These are phyloP conservation scores for Scaptomyza caliginosa DNA, from an alignment of 2,888 invertebrate genomes.

Conservation along the genomic window DNA sequence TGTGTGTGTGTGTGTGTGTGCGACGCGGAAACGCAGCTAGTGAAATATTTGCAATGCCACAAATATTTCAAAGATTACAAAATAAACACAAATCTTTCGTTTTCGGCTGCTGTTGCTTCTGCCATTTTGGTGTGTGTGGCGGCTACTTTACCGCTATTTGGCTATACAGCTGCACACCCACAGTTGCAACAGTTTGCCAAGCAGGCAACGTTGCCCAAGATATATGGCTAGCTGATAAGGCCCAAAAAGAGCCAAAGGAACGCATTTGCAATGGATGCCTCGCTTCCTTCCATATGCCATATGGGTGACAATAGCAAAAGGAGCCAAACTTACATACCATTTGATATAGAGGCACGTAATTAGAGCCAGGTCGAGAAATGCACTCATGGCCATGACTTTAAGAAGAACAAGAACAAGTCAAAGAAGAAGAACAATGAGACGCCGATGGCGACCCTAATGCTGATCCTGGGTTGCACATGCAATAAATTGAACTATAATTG, in stretches of 20 bases:
- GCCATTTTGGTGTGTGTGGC: slow-evolving; percentile 46
- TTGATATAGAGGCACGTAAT: slow-evolving; percentile 41
- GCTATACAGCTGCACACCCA: slow-evolving; percentile 57
- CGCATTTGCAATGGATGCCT: slow-evolving; percentile 20
- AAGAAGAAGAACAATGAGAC: slow-evolving; percentile 50
- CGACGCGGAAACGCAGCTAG: slow-evolving; percentile 66
- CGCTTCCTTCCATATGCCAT: slow-evolving; percentile 17
- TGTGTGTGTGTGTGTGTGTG: slow-evolving; percentile 12
- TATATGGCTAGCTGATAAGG: slow-evolving; percentile 53
- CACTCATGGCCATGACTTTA: slow-evolving; percentile 1
- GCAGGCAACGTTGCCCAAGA: slow-evolving; percentile 30
- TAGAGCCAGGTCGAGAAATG: slow-evolving; percentile 39
- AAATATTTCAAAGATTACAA: slow-evolving; percentile 78
- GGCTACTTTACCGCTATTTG: slow-evolving; percentile 59
- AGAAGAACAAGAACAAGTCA: neutral
- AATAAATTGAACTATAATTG: slow-evolving; percentile 79
- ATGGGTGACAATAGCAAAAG: slow-evolving; percentile 49
- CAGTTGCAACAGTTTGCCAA: slow-evolving; percentile 10
- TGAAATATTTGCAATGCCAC: slow-evolving; percentile 78
- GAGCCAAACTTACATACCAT: too few species aligned
- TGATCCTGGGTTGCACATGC: slow-evolving; percentile 46
- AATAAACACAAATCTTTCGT: slow-evolving; percentile 75
- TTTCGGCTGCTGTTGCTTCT: slow-evolving; percentile 21
- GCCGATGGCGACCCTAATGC: slow-evolving; percentile 20
- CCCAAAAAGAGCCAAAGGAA: slow-evolving; percentile 22